Evolutionary conservation across 64 coral and sea anemone genomes (phyloP).

Genomic region (Catalaphyllia jardinei): DNA sequence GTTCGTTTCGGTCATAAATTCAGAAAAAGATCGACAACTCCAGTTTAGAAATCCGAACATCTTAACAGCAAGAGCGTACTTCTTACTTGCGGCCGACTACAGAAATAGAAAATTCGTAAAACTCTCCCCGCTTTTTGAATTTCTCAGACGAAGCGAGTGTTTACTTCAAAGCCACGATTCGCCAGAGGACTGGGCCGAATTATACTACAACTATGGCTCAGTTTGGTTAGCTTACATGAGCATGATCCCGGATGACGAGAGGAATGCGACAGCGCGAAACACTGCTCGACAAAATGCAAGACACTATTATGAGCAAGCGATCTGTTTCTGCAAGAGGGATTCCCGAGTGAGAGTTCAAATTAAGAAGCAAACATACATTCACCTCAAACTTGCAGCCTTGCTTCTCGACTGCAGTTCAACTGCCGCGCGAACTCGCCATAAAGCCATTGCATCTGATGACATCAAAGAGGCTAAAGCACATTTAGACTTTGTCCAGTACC

Average conservation of each 20-base stretch:
- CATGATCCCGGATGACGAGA: not conserved
- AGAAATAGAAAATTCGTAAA: not conserved
- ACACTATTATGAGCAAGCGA: not conserved
- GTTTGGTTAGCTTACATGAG: not conserved
- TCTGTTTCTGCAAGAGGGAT: not conserved
- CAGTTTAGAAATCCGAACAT: not conserved
- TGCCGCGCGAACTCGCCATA: not conserved
- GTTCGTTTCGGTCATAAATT: not conserved
- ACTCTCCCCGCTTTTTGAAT: not conserved
- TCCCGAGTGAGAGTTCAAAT: not conserved
- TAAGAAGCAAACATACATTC: not conserved
- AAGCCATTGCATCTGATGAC: not conserved
- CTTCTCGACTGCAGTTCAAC: not conserved
- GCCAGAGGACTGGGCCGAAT: not conserved
- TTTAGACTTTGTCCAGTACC: not conserved
- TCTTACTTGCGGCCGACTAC: not conserved
- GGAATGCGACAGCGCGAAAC: not conserved
- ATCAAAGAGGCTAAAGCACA: not conserved
- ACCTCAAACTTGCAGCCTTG: not conserved
- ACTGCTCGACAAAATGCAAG: not conserved
- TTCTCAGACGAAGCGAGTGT: not conserved
- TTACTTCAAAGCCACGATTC: not conserved
- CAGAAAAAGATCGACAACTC: not conserved
- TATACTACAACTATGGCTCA: not conserved
- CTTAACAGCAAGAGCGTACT: not conserved